Percentiles rank a stretch among this genome's conserved stretches.
Conservation (phyloP, 2,113 vertebrate species). For the Lutjanus erythropterus region DNA sequence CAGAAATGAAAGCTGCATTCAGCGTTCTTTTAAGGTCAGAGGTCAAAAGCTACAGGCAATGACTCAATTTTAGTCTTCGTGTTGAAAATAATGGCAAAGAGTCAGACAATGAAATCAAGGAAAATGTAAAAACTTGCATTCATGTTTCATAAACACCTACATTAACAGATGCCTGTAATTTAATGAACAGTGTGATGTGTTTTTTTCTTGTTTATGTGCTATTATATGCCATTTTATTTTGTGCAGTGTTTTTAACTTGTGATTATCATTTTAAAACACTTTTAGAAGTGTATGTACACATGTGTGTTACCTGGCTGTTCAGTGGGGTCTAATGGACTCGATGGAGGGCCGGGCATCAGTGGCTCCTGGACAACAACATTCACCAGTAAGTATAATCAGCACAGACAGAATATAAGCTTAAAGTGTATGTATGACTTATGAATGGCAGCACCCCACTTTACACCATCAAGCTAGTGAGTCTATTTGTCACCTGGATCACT, state of each 20-base stretch:
- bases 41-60: background rate
- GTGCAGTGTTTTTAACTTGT: background rate
- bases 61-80: background rate
- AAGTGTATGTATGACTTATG: constrained; percentile 4
- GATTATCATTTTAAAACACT: background rate
- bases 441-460: background rate
- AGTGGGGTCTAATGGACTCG: constrained; percentile 86
- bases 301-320: constrained; percentile 88
- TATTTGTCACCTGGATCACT: constrained; percentile 74
- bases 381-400: background rate
- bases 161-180: background rate
- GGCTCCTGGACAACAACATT: constrained; percentile 88
- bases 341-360: constrained; percentile 84
- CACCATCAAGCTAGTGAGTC: background rate
- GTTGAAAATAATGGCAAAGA: background rate
- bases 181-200: background rate
- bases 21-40: background rate
- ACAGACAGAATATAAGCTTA: background rate
- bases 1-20: background rate
- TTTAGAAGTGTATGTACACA: background rate
- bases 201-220: background rate
- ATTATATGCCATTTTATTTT: background rate
- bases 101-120: background rate
- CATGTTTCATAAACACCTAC: background rate
- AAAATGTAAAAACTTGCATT: background rate